Evolutionary conservation across 1,140 invertebrate species (phyloP), one percentile per base, ranked within the genome.

Genomic region (Zophobas atratus): DNA sequence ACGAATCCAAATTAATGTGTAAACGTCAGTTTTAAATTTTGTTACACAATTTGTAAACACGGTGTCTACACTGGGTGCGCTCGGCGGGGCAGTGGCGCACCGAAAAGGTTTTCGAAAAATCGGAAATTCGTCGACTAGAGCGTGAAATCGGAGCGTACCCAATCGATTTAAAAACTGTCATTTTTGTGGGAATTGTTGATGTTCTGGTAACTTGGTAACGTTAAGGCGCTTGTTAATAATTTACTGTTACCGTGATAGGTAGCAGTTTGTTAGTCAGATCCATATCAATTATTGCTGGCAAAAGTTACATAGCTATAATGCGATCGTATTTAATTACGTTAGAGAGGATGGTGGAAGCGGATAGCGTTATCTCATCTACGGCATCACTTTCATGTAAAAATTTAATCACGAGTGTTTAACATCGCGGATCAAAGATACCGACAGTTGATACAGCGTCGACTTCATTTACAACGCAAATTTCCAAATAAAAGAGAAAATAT

Each of bases 151-250:
- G 3, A 60, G 20, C 35, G 1, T 67, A 46, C 48, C 63, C 74
- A 76, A 76, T 76, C 74, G 74, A 76, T 76, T 67, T 48, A 38
- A 60, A 63, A 76, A 6, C n/a, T 49, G 38, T 43, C 34, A 39
- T 35, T 48, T 49, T 76, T 75, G 39, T 67, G 4, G 60, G 6
- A 60, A 46, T 48, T 76, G 74, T 76, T 76, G 74, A 76, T 76
- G 60, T 76, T 76, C 57, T 63, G 74, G 74, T 76, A 67, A 36
- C 74, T 76, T 76, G 57, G 74, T 67, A 49, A 76, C 74, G 57
- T 67, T 76, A 76, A 76, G 74, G 74, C 51, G 74, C 74, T 67
- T 49, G 74, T 76, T 76, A 76, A 76, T 76, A 70, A 76, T 76
- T 76, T 76, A 76, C 74, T 49, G 57, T 76, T 76, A 76, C 74